Conservation (phyloP, 92 coral and sea anemone species). For the Bergia puertoricense region DNA sequence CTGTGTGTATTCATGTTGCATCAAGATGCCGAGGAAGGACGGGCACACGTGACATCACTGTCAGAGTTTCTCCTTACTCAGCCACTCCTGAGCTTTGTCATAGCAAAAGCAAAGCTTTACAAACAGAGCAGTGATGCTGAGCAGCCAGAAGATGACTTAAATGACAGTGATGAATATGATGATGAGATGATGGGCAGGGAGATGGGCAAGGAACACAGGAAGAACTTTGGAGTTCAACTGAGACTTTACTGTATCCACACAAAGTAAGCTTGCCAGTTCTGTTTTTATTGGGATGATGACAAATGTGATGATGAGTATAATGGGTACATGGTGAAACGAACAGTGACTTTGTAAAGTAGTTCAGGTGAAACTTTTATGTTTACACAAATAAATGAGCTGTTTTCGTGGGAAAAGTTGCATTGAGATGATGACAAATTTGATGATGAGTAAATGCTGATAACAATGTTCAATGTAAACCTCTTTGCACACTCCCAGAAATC, state of each 20-base stretch:
- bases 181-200: constrained; percentile 65
- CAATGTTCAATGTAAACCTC: too few species aligned
- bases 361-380: constrained; percentile 76
- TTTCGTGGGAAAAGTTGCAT: too few species aligned
- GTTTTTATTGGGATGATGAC: neutral
- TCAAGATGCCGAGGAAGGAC: constrained; percentile 86
- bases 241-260: constrained; percentile 85
- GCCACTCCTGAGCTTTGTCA: constrained; percentile 89
- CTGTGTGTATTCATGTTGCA: constrained; percentile 83
- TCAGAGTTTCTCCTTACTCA: constrained; percentile 94
- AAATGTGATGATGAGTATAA: too few species aligned
- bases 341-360: constrained; percentile 21
- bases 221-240: constrained; percentile 74
- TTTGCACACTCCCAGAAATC: too few species aligned
- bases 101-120: constrained; percentile 83
- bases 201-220: constrained; percentile 50
- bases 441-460: too few species aligned
- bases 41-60: constrained; percentile 92
- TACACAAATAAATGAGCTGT: constrained; percentile 83
- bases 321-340: too few species aligned
- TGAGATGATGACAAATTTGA: neutral
- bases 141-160: constrained; percentile 67
- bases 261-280: constrained; percentile 58
- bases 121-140: constrained; percentile 66
- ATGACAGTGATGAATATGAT: constrained; percentile 60